A percentile compares a stretch with the other conserved stretches of the same genome.
Evolutionary conservation across 2,888 invertebrate genomes (phyloP).

Genomic region (Dryobotodes eremita): DNA sequence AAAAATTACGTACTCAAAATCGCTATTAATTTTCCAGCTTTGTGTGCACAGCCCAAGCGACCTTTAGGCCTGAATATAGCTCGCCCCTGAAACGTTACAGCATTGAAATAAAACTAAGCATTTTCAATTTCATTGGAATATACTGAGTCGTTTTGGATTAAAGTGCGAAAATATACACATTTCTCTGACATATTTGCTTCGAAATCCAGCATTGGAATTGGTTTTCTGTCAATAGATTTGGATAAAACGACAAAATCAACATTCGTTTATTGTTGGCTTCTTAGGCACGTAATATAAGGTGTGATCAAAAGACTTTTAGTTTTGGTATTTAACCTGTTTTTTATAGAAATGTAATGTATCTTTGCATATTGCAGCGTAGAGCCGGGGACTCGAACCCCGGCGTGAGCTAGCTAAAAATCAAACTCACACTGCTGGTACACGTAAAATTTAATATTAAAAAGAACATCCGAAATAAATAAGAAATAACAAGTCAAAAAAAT

Average conservation of each 20-base stretch:
- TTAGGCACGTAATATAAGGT: background rate
- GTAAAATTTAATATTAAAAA: too few species aligned
- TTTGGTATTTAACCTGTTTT: background rate
- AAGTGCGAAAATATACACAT: constrained; percentile 45
- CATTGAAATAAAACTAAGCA: constrained; percentile 56
- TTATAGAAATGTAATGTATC: background rate
- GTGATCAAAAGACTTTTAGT: background rate
- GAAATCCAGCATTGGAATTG: constrained; percentile 19
- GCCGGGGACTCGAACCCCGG: too few species aligned
- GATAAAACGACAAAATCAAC: background rate
- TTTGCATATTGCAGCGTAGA: too few species aligned
- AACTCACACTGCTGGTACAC: too few species aligned
- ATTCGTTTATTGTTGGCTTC: background rate
- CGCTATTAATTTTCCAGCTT: constrained; percentile 22
- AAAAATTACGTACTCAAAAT: constrained; percentile 15
- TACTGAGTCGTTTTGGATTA: constrained; percentile 11
- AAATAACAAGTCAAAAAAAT: too few species aligned
- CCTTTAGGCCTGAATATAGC: constrained; percentile 26
- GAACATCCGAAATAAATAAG: too few species aligned
- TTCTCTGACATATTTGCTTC: constrained; percentile 32
- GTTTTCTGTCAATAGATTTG: constrained; percentile 15
- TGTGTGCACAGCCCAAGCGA: constrained; percentile 40
- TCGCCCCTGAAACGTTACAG: constrained; percentile 36
- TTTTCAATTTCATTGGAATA: constrained; percentile 51
- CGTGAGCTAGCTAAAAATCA: too few species aligned